Base-by-base conservation (phyloP, 2,888 invertebrate genomes). In the Dicyrtoma fusca region DNA sequence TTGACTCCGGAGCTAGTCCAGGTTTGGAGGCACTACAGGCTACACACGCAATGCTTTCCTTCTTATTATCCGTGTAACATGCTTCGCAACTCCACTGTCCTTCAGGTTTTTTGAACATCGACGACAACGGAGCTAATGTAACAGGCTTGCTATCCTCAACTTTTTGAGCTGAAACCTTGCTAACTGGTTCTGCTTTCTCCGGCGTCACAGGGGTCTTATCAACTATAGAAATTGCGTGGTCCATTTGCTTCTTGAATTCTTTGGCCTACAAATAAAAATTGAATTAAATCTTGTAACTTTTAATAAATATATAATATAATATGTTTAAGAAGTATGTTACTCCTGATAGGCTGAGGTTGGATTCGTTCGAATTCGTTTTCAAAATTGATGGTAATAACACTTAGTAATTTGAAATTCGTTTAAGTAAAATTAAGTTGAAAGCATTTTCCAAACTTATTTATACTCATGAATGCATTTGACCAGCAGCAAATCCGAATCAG, bases 21-120 rank as follows among this genome's bases (percentile, higher is more conserved):
- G 86, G 84, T 81, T 86, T 88, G 10, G 83, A 82, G 4, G 86
- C 83, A 75, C 84, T 83, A 80, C 89, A 89, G 1, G 88, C 87
- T 0, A 84, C 83, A 82, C 89, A 89, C 69, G 85, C 84, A 0
- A 63, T 81, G 0, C 80, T 80, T 0, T 84, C 84, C 2, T 81
- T 80, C 68, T 86, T 84, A 79, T 89, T 89, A 65, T 83, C 83
- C 1, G 88, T 82, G 85, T 88, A 84, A 81, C 89, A 89, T 1
- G 84, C 83, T 19, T 84, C 81, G 78, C 89, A 89, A 74, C 86
- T 86, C 89, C 89, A 90, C 8, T 86, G 85, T 53, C 84, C 84
- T 34, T 82, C 77, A 1, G 85, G 82, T 71, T 83, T 83, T 75
- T 84, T 84, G 64, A 85, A 84, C 11, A 75, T 3, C 47, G 74